These are phyloP conservation scores for Agrilus biguttatus DNA, from an alignment of 2,888 invertebrate species.

Conservation along the genomic window DNA sequence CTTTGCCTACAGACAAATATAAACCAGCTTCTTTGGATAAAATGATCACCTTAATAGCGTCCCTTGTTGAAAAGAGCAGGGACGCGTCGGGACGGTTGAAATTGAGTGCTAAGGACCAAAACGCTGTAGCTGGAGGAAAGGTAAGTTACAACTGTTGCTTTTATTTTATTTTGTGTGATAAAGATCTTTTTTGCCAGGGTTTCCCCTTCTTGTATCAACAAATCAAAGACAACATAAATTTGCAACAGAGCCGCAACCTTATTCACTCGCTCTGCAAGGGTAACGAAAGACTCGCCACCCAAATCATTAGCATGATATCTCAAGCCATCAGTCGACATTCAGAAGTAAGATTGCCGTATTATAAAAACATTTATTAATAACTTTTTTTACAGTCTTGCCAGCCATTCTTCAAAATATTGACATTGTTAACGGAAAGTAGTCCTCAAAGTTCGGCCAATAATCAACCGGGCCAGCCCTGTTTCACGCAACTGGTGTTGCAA, in stretches of 20 bases:
- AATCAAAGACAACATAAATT: conserved; percentile 84
- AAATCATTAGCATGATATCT: conserved; percentile 81
- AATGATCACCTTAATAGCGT: conserved; percentile 84
- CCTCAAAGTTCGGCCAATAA: conserved; percentile 18
- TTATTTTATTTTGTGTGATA: conserved; percentile 4
- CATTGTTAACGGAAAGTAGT: conserved; percentile 66
- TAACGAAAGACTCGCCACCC: conserved; percentile 78
- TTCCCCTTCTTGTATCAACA: conserved; percentile 91
- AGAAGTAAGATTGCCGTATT: conserved; percentile 43
- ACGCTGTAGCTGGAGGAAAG: conserved; percentile 75
- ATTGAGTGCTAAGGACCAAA: conserved; percentile 63
- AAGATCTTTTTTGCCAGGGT: conserved; percentile 39
- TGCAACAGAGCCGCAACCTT: conserved; percentile 80
- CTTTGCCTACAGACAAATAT: conserved; percentile 57
- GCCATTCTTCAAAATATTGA: conserved; percentile 84
- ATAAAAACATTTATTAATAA: neutral
- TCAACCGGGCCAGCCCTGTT: conserved; percentile 73
- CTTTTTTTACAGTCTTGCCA: conserved; percentile 51
- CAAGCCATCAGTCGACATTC: conserved; percentile 81
- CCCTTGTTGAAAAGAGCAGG: conserved; percentile 76
- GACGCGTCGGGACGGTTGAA: conserved; percentile 61
- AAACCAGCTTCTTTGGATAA: conserved; percentile 86
- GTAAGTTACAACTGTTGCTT: conserved; percentile 26
- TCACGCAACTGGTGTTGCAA: conserved; percentile 76
- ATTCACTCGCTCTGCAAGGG: conserved; percentile 84